phyloP scores from a whole-genome alignment of 2,113 vertebrate species.

The Hippotragus niger region DNA sequence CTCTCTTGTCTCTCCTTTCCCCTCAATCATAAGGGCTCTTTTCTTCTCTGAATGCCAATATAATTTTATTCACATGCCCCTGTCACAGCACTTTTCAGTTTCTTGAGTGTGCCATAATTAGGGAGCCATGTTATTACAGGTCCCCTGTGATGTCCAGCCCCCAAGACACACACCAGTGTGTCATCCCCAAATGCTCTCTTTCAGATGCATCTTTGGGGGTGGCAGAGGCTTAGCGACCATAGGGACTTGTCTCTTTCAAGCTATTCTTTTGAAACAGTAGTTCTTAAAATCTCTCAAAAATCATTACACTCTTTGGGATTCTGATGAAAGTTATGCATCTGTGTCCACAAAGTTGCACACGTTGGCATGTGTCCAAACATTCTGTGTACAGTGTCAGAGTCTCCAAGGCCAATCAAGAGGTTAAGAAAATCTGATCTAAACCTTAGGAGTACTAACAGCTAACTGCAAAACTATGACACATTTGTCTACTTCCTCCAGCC shows the following conservation, averaged over 20 bases:
- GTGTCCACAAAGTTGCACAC: not conserved
- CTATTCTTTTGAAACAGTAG: not conserved
- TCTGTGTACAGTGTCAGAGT: not conserved
- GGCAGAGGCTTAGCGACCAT: not conserved
- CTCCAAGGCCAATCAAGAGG: not conserved
- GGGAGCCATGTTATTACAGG: not conserved
- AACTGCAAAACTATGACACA: not conserved
- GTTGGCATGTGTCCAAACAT: not conserved
- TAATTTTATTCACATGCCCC: not conserved
- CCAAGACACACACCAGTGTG: not conserved
- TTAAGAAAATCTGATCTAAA: not conserved
- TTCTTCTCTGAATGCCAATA: not conserved
- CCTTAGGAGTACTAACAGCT: not conserved
- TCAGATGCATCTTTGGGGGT: not conserved
- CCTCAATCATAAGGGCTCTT: not conserved
- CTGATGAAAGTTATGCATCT: not conserved
- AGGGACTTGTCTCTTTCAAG: not conserved
- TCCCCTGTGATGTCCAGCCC: not conserved
- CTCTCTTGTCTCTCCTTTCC: not conserved
- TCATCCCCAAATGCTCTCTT: not conserved
- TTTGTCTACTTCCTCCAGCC: not conserved
- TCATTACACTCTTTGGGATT: not conserved
- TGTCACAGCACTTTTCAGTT: not conserved
- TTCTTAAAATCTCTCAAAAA: not conserved
- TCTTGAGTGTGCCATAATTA: not conserved